These are phyloP conservation scores for Heteromormyrus szaboi DNA, from an alignment of 2,797 vertebrate genomes.

Conservation along the genomic window DNA sequence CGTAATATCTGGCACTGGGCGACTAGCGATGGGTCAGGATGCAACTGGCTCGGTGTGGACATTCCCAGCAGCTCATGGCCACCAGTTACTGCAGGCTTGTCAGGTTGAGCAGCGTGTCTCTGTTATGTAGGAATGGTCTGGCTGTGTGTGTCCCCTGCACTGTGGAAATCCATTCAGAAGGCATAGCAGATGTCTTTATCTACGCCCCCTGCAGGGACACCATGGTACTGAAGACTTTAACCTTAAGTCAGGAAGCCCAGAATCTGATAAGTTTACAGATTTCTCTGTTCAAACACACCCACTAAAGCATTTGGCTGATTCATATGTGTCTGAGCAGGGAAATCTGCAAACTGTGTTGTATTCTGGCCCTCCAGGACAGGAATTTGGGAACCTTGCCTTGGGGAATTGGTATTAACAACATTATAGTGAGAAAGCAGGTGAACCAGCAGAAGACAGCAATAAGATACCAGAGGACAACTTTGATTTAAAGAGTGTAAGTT, in stretches of 20 bases:
- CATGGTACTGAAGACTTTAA: not conserved
- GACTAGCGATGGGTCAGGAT: not conserved
- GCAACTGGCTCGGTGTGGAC: not conserved
- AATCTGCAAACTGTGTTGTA: not conserved
- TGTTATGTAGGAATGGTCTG: not conserved
- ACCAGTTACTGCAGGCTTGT: not conserved
- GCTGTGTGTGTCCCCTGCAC: not conserved
- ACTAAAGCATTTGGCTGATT: not conserved
- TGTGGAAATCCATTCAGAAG: not conserved
- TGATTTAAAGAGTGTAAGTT: slow-evolving; percentile 70
- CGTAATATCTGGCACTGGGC: not conserved
- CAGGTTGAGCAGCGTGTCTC: not conserved
- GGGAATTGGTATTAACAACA: not conserved
- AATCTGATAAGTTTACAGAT: not conserved
- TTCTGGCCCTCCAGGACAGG: not conserved
- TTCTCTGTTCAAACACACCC: not conserved
- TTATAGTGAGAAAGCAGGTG: not conserved
- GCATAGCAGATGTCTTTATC: not conserved
- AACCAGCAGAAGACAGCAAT: not conserved
- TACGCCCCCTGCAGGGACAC: not conserved
- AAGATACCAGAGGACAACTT: slow-evolving; percentile 23
- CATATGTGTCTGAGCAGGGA: not conserved
- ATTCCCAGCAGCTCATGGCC: not conserved
- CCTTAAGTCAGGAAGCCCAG: not conserved
- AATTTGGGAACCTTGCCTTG: not conserved